phyloP scores from a whole-genome alignment of 2,113 vertebrate genomes.

The Phaetusa simplex region DNA sequence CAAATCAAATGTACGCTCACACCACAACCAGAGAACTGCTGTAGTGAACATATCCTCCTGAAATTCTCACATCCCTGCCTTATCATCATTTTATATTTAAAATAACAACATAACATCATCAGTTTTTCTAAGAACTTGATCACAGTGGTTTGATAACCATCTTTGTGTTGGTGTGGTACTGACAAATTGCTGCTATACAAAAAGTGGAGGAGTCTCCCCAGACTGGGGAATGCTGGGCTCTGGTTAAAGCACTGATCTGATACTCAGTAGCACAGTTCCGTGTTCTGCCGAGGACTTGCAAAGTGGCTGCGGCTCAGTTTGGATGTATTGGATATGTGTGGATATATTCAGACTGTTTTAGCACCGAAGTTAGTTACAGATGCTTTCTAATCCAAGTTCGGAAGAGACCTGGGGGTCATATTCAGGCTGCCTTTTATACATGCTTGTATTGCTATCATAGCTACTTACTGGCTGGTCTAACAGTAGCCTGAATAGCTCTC shows the following conservation, averaged over 20 bases:
- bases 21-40: neutral
- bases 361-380: neutral
- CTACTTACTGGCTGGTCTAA: neutral
- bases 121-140: neutral
- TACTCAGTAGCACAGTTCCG: neutral
- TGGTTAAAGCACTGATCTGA: neutral
- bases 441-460: accelerated
- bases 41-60: neutral
- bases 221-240: neutral
- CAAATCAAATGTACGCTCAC: neutral
- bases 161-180: neutral
- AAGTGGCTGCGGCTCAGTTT: neutral
- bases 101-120: neutral
- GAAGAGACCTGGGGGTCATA: neutral
- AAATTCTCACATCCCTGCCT: neutral
- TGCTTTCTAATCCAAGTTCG: neutral
- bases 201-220: neutral
- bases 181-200: neutral
- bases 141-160: neutral
- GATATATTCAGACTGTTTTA: neutral
- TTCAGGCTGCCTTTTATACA: neutral
- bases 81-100: neutral
- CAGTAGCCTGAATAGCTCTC: neutral
- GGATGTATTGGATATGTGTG: neutral
- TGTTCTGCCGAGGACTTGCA: neutral